These are phyloP conservation scores for Aphis craccivora DNA, from an alignment of 1,140 invertebrate genomes.

Conservation along the genomic window DNA sequence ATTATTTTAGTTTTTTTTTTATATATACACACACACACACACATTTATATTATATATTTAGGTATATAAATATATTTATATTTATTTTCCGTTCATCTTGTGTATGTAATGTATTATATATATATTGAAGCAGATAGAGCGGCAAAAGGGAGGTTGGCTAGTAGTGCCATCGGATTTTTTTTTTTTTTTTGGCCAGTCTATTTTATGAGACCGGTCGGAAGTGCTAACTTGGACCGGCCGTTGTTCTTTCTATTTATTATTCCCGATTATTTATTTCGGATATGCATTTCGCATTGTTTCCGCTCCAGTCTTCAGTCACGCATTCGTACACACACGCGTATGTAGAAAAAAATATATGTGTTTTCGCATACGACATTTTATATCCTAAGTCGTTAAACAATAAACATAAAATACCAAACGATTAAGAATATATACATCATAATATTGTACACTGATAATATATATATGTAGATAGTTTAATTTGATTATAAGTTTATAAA, in stretches of 20 bases:
- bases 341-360: not conserved
- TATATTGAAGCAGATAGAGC: constrained; percentile 16
- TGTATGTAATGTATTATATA: not conserved
- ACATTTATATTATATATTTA: not conserved
- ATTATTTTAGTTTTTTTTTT: constrained; percentile 18
- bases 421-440: not conserved
- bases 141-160: constrained; percentile 28
- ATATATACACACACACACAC: too few species aligned
- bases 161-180: constrained; percentile 13
- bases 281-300: constrained; percentile 55
- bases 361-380: constrained; percentile 2
- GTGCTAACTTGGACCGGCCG: constrained; percentile 54
- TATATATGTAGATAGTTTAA: not conserved
- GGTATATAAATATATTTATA: not conserved
- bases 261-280: constrained; percentile 43
- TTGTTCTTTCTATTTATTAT: constrained; percentile 44
- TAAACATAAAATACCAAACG: not conserved
- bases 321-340: not conserved
- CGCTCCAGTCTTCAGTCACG: constrained; percentile 40
- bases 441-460: not conserved
- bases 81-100: constrained; percentile 34
- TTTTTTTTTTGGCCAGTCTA: constrained; percentile 36
- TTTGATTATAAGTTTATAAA: not conserved
- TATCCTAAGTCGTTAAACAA: constrained; percentile 9
- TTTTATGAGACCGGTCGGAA: constrained; percentile 51